Base-by-base conservation (phyloP, 1,140 invertebrate species). In the Amyelois transitella region DNA sequence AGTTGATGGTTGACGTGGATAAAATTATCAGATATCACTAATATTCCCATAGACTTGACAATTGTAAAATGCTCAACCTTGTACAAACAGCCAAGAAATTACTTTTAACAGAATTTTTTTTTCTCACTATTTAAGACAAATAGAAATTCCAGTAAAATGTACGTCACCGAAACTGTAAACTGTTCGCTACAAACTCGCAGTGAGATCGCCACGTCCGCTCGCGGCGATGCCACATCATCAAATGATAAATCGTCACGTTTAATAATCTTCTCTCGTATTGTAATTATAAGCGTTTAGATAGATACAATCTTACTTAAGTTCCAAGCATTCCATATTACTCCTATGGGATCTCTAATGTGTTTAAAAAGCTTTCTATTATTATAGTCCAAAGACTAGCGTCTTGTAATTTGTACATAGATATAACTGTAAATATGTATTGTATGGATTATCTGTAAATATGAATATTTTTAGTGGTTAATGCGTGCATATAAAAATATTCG, bases 271-370 rank as follows among this genome's bases (percentile, higher is more conserved):
- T 79, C 61, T 75, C 53, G 70, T 81, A 81, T 73, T 72, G 62
- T 75, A 72, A 64, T 59, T 44, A 25, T 77, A 81, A 77, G 64
- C 67, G 60, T 65, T 72, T 80, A 81, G 78, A 70, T 79, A 86
- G 78, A 74, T 76, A 75, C 67, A 80, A 73, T 77, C 72, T 76
- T 79, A 75, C 59, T 72, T 81, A 85, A 85, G 76, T 74, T 69
- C 64, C 65, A 87, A 80, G 77, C 84, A 87, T 87, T 87, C 84
- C 84, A 84, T 81, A 75, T 72, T 77, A 82, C 79, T 81, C 66
- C 55, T 80, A 72, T 84, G 81, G 84, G 81, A 87, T 87, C 84
- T 82, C 84, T 73, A 71, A 79, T 78, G 77, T 83, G 78, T 85
- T 83, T 82, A 72, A 72, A n/a, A 75, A 75, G 77, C 72, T 72